Conservation (phyloP, 2,888 invertebrate species). For the Leptarthrus brevirostris region DNA sequence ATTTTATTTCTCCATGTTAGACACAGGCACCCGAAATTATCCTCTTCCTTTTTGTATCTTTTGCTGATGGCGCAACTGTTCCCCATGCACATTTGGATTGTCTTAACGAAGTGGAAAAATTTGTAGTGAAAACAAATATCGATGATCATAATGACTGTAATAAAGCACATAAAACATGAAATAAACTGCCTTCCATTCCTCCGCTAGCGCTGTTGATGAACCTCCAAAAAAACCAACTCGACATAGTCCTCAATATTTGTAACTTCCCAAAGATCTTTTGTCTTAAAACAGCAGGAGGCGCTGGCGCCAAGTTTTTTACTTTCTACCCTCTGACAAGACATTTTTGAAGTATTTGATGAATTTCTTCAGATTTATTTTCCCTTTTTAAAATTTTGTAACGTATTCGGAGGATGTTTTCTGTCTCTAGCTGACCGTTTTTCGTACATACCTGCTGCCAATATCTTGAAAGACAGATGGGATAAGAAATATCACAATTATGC, state of each 20-base stretch:
- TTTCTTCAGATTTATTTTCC: slow-evolving; percentile 34
- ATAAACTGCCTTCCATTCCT: slow-evolving; percentile 5
- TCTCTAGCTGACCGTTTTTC: too few relatives aligned
- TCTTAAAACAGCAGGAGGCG: slow-evolving; percentile 54
- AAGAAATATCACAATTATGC: too few relatives aligned
- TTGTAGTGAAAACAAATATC: slow-evolving; percentile 41
- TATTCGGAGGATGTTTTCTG: background rate
- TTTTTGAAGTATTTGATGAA: slow-evolving; percentile 48
- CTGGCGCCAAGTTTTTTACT: slow-evolving; percentile 55
- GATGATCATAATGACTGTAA: slow-evolving; percentile 40
- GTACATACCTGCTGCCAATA: background rate
- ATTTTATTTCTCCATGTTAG: background rate
- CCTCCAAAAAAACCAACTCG: background rate
- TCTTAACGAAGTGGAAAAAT: background rate
- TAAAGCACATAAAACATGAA: slow-evolving; percentile 27
- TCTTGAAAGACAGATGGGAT: too few relatives aligned
- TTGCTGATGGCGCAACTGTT: background rate
- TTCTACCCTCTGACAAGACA: slow-evolving; percentile 44
- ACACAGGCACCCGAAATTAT: background rate
- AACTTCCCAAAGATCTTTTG: slow-evolving; percentile 49
- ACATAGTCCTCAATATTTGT: slow-evolving; percentile 32
- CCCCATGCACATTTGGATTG: background rate
- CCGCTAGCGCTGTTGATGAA: background rate
- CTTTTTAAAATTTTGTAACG: slow-evolving; percentile 1
- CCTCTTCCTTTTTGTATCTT: background rate